Percentiles rank a stretch among this genome's conserved stretches.
These are phyloP conservation scores for Lutraria lutraria DNA, from an alignment of 2,888 invertebrate species.

Conservation along the genomic window DNA sequence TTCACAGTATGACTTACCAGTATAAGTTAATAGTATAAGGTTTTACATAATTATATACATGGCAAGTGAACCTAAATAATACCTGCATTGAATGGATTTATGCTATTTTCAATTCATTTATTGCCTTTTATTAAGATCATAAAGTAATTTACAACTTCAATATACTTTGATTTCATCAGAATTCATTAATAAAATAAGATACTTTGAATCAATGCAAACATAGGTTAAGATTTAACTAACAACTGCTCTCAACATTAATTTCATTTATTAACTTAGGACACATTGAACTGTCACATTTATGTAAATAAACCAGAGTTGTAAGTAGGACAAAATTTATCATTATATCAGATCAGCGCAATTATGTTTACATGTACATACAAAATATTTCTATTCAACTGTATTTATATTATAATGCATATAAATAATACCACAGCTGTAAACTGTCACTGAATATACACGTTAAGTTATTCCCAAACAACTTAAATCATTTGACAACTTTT, in stretches of 20 bases:
- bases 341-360: background rate
- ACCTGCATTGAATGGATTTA: background rate
- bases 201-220: background rate
- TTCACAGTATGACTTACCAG: background rate
- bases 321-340: conserved; percentile 4
- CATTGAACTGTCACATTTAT: background rate
- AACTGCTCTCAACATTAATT: background rate
- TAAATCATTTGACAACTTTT: too few species aligned
- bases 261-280: background rate
- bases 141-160: background rate
- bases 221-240: background rate
- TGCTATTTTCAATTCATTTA: background rate
- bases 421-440: too few species aligned
- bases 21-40: background rate
- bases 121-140: background rate
- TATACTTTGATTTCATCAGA: background rate
- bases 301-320: background rate
- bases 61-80: background rate
- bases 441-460: too few species aligned
- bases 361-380: background rate
- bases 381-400: background rate
- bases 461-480: too few species aligned
- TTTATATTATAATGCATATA: background rate
- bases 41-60: background rate
- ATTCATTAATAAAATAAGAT: background rate